These are phyloP conservation scores for Sipha flava DNA, from an alignment of 1,140 invertebrate species.

Conservation along the genomic window DNA sequence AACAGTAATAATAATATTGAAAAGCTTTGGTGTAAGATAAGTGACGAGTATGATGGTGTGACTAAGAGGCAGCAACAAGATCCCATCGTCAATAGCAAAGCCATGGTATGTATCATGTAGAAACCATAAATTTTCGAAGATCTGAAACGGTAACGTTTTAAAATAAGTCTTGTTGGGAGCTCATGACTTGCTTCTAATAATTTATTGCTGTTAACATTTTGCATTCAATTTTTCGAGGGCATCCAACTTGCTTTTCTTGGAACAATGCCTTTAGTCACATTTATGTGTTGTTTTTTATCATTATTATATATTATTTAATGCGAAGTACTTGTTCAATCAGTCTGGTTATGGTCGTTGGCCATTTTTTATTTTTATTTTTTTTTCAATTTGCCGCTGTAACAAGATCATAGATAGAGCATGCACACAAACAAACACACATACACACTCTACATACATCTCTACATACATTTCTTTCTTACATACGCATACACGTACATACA, in stretches of 20 bases:
- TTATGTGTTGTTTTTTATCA: slow-evolving; percentile 20
- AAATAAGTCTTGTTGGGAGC: slow-evolving; percentile 10
- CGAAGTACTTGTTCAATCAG: slow-evolving; percentile 20
- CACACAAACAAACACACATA: not conserved
- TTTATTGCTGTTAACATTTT: slow-evolving; percentile 21
- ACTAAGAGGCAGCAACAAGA: not conserved
- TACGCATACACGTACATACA: not conserved
- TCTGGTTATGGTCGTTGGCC: slow-evolving; percentile 20
- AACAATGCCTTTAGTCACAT: slow-evolving; percentile 30
- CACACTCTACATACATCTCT: too few relatives aligned
- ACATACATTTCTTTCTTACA: too few relatives aligned
- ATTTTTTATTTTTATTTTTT: slow-evolving; percentile 23
- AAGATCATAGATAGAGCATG: slow-evolving; percentile 8
- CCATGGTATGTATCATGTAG: not conserved
- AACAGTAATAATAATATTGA: not conserved
- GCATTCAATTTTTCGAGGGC: slow-evolving; percentile 29
- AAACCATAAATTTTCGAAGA: slow-evolving; percentile 13
- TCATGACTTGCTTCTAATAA: slow-evolving; percentile 6
- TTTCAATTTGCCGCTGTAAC: not conserved
- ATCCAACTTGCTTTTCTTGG: slow-evolving; percentile 29
- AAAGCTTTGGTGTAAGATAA: not conserved
- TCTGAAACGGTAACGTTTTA: slow-evolving; percentile 22
- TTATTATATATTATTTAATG: slow-evolving; percentile 30
- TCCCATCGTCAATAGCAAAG: not conserved
- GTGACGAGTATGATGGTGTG: not conserved